These are phyloP conservation scores for Amphiprion ocellaris DNA, from an alignment of 2,113 vertebrate species.

Conservation along the genomic window DNA sequence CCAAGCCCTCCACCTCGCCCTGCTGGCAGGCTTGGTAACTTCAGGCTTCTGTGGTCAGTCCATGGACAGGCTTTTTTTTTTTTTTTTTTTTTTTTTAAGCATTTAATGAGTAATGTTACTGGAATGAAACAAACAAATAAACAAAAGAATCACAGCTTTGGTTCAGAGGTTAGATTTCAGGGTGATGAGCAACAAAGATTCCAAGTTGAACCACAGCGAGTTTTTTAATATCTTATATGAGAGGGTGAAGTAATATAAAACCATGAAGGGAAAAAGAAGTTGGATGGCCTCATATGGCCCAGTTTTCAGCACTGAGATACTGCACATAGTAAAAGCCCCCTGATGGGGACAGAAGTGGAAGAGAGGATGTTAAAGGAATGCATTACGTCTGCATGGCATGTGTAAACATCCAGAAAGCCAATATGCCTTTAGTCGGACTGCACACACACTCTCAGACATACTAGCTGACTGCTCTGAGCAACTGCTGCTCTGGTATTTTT, in stretches of 20 bases:
- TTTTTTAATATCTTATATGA: neutral
- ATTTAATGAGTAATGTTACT: conserved; percentile 5
- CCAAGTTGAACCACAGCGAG: neutral
- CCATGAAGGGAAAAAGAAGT: conserved; percentile 13
- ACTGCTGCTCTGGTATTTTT: conserved; percentile 45
- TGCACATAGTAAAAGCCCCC: conserved; percentile 42
- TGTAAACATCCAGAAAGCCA: conserved; percentile 75
- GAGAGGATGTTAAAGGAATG: conserved; percentile 71
- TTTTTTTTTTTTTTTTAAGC: no score
- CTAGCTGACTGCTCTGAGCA: conserved; percentile 59
- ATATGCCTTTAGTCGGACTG: conserved; percentile 55
- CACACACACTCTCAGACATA: conserved; percentile 39
- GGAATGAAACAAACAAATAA: neutral
- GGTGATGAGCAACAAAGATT: neutral
- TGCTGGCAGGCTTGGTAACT: conserved; percentile 45
- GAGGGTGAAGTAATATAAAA: neutral
- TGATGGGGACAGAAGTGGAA: conserved; percentile 63
- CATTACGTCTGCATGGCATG: conserved; percentile 72
- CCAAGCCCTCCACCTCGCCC: conserved; percentile 60
- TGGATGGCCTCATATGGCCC: conserved; percentile 19
- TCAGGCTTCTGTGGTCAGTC: conserved; percentile 8
- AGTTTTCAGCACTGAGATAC: conserved; percentile 40
- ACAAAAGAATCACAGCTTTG: neutral
- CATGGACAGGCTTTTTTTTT: neutral
- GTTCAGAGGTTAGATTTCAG: neutral